Evolutionary conservation across 2,113 vertebrate species (phyloP).

Genomic region (Gallinago jamesoni): DNA sequence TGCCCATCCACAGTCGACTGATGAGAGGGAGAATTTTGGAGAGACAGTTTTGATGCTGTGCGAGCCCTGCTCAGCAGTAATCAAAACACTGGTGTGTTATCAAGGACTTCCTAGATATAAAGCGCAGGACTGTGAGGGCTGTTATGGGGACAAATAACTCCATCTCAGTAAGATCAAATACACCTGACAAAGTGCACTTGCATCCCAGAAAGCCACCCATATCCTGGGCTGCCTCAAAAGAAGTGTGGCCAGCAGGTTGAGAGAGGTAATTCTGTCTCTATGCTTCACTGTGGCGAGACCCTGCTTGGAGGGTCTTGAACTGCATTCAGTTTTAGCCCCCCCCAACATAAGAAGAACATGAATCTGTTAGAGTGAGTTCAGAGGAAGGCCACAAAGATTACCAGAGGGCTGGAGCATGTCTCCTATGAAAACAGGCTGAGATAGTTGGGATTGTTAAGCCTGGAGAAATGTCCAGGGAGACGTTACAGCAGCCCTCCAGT

Average conservation of each 20-base stretch:
- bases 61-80: not conserved
- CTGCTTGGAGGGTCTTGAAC: not conserved
- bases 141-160: not conserved
- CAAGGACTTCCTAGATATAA: not conserved
- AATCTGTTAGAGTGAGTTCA: not conserved
- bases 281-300: not conserved
- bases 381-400: not conserved
- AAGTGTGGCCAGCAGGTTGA: not conserved
- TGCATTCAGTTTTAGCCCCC: not conserved
- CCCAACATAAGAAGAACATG: not conserved
- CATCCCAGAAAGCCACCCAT: not conserved
- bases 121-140: not conserved
- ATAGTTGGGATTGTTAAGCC: not conserved
- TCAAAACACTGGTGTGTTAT: not conserved
- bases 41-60: not conserved
- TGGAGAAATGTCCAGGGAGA: not conserved
- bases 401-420: not conserved
- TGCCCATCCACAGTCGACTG: not conserved
- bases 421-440: not conserved
- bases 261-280: not conserved
- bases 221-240: not conserved
- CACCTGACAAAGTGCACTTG: not conserved
- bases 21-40: not conserved
- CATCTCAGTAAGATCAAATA: not conserved
- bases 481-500: not conserved